phyloP scores from a whole-genome alignment of 1,140 invertebrate genomes.

The Musca vetustissima region DNA sequence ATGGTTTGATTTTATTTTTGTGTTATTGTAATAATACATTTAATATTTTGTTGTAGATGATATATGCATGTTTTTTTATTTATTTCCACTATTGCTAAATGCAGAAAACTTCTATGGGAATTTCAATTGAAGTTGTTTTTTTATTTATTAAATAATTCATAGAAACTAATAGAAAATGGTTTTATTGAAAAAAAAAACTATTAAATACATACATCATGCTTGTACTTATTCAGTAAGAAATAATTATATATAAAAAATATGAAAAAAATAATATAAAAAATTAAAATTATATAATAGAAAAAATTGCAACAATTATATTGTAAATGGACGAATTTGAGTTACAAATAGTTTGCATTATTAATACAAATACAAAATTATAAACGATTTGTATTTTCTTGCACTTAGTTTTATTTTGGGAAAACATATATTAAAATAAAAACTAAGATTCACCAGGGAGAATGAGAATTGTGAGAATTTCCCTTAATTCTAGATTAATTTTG shows the following conservation, averaged over 20 bases:
- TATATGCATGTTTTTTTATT: neutral
- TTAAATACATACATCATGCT: conserved; percentile 4
- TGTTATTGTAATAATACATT: neutral
- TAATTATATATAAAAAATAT: conserved; percentile 20
- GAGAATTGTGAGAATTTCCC: no score
- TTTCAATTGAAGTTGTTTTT: neutral
- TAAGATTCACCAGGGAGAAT: no score
- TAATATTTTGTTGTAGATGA: no score
- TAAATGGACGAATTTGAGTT: conserved; percentile 51
- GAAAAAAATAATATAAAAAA: conserved; percentile 25
- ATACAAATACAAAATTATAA: neutral
- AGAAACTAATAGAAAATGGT: conserved; percentile 32
- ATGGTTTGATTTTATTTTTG: conserved; percentile 9
- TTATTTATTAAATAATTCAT: neutral
- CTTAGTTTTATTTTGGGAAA: neutral
- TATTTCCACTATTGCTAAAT: neutral
- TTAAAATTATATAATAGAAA: conserved; percentile 4
- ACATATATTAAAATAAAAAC: no score
- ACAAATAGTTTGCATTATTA: conserved; percentile 25
- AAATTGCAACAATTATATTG: conserved; percentile 34
- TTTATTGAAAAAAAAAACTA: conserved; percentile 11
- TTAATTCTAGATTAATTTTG: no score
- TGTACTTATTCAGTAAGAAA: conserved; percentile 19
- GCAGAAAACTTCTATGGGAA: neutral
- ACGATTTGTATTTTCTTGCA: neutral